Evolutionary conservation across 92 coral and sea anemone species (phyloP).

Genomic region (Porites divaricata): DNA sequence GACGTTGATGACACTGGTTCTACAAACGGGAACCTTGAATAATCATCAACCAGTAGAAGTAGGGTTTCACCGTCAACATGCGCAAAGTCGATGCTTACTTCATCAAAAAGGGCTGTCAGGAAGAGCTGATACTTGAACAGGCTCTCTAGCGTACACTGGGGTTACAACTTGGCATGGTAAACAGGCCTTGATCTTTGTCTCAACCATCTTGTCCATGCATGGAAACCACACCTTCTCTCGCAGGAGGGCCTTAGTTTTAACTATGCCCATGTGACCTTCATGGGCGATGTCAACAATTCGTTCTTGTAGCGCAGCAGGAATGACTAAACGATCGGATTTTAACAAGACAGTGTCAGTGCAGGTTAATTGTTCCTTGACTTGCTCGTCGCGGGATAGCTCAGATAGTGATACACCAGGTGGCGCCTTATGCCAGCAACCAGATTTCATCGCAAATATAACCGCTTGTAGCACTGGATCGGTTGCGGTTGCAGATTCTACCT

Average conservation of each 20-base stretch:
- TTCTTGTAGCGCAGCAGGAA: slow-evolving; percentile 38
- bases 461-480: slow-evolving; percentile 60
- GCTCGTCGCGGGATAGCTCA: too few species aligned
- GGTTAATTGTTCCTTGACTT: too few species aligned
- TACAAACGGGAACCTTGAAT: slow-evolving; percentile 59
- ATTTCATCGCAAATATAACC: slow-evolving; percentile 44
- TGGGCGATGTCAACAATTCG: slow-evolving; percentile 63
- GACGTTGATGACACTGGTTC: slow-evolving; percentile 64
- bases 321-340: too few species aligned
- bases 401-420: too few species aligned
- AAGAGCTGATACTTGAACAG: slow-evolving; percentile 48
- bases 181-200: slow-evolving; percentile 41
- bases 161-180: slow-evolving; percentile 60
- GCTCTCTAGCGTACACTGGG: slow-evolving; percentile 50
- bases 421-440: slow-evolving; percentile 42
- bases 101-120: slow-evolving; percentile 64
- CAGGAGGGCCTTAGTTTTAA: slow-evolving; percentile 57
- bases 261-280: slow-evolving; percentile 65
- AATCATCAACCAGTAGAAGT: slow-evolving; percentile 48
- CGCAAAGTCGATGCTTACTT: slow-evolving; percentile 62
- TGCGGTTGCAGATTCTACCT: slow-evolving; percentile 48
- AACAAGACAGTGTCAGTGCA: too few species aligned
- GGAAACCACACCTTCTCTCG: slow-evolving; percentile 16
- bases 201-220: slow-evolving; percentile 1
- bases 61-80: slow-evolving; percentile 48